Evolutionary conservation across 2,888 invertebrate species (phyloP).

Genomic region (Philhelius pedissequus): DNA sequence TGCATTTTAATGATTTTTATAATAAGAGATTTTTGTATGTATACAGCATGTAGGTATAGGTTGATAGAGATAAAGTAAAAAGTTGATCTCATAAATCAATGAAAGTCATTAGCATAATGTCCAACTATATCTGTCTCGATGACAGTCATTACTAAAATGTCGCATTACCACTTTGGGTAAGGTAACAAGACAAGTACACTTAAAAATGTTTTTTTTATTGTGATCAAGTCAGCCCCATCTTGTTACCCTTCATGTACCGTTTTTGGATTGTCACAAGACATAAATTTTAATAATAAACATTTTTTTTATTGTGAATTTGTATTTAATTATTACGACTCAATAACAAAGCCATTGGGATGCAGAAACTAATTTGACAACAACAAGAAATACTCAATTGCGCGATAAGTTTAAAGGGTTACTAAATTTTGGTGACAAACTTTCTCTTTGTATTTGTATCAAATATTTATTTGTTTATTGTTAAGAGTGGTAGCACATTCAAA

Average conservation of each 20-base stretch:
- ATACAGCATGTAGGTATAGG: too few relatives aligned
- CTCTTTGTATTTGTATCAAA: too few relatives aligned
- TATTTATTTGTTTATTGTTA: too few relatives aligned
- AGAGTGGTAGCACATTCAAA: too few relatives aligned
- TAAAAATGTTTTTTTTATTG: background rate
- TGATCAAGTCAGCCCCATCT: background rate
- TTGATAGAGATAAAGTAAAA: too few relatives aligned
- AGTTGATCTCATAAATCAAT: conserved; percentile 54
- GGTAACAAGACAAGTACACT: background rate
- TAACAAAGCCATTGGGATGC: background rate
- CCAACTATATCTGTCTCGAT: conserved; percentile 35
- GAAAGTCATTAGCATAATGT: conserved; percentile 39
- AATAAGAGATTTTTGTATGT: background rate
- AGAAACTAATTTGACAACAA: background rate
- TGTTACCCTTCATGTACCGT: conserved; percentile 40
- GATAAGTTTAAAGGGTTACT: too few relatives aligned
- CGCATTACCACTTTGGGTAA: conserved; percentile 27
- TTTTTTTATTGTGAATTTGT: conserved; percentile 10
- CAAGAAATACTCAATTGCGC: too few relatives aligned
- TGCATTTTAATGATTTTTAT: background rate
- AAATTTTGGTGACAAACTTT: too few relatives aligned
- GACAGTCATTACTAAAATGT: conserved; percentile 54
- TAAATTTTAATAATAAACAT: conserved; percentile 11
- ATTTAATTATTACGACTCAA: conserved; percentile 22
- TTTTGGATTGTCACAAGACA: conserved; percentile 32